Percentiles rank a stretch among this genome's conserved stretches.
Evolutionary conservation across 2,113 vertebrate genomes (phyloP).

Genomic region (Rhinopomastus cyanomelas): DNA sequence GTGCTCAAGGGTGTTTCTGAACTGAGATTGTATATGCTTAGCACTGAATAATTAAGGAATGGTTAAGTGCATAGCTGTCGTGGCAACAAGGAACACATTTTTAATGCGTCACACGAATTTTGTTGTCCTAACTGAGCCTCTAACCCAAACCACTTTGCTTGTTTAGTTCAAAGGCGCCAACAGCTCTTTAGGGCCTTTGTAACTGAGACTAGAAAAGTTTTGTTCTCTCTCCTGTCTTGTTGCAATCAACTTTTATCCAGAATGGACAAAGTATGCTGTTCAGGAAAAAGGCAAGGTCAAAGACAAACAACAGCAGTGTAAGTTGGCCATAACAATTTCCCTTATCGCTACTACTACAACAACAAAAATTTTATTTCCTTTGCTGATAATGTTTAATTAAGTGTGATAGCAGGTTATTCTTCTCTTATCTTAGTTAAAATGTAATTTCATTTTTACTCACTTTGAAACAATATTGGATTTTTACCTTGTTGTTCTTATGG

Average conservation of each 20-base stretch:
- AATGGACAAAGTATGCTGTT: neutral
- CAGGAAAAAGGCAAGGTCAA: conserved; percentile 9
- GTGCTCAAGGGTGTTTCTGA: neutral
- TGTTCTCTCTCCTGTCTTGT: neutral
- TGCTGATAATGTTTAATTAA: neutral
- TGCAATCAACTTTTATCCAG: neutral
- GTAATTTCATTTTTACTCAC: neutral
- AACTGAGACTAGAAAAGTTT: neutral
- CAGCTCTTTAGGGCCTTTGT: neutral
- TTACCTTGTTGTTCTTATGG: neutral
- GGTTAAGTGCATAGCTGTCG: neutral
- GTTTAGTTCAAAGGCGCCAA: neutral
- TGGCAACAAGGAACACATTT: neutral
- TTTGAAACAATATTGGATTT: neutral
- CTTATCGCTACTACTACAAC: neutral
- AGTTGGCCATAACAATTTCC: neutral
- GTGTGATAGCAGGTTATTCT: neutral
- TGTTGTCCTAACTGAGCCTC: neutral
- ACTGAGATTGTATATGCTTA: neutral
- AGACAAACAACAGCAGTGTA: neutral
- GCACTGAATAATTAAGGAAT: neutral
- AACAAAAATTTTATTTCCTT: neutral
- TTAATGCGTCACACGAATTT: neutral
- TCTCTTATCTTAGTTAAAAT: neutral
- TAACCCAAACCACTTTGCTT: neutral